Base-by-base conservation (phyloP, 2,113 vertebrate species). In the Mugil cephalus region DNA sequence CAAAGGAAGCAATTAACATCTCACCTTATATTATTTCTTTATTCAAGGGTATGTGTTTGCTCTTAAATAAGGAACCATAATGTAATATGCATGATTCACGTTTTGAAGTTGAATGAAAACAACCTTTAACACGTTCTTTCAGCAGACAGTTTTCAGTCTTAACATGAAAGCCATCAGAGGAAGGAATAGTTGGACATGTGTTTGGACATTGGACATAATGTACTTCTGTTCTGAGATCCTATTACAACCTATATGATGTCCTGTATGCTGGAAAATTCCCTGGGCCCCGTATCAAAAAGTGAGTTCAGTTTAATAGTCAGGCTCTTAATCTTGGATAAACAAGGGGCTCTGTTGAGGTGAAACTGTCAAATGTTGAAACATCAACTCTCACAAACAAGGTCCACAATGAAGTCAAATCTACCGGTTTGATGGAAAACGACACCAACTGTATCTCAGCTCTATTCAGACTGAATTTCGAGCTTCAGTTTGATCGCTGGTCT, bases 61-160 rank as follows among this genome's bases (percentile, higher is more conserved):
- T 64, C 54, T 76, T 45, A 51, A 74, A 39, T 40, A 6, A 61
- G 36, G 36, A 74, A 39, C 18, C n/a, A 35, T 6, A 18, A 46
- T 47, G 13, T 47, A 50, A 72, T 45, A 11, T 30, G 24, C 4
- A 0, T 9, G n/a, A 70, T 36, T 55, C 35, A 48, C 12, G 24
- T 14, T 2, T 21, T 2, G 8, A n/a, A 35, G 2, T 40, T 45
- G 10, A 12, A 46, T 30, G 24, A 30, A 30, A 30, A 30, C 24
- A 45, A 62, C 34, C 13, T 15, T 39, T 10, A 46, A 12, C 10
- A 19, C 8, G 35, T 43, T 8, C 42, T 19, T 63, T 67, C n/a
- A 67, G n/a, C 43, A 21, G 18, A 12, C 10, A 62, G 38, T 74
- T 59, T 55, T 74, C 21, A 66, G 39, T 67, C 48, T 73, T 53